Evolutionary conservation across 2,888 invertebrate genomes (phyloP).

Genomic region (Nymphalis c-album): DNA sequence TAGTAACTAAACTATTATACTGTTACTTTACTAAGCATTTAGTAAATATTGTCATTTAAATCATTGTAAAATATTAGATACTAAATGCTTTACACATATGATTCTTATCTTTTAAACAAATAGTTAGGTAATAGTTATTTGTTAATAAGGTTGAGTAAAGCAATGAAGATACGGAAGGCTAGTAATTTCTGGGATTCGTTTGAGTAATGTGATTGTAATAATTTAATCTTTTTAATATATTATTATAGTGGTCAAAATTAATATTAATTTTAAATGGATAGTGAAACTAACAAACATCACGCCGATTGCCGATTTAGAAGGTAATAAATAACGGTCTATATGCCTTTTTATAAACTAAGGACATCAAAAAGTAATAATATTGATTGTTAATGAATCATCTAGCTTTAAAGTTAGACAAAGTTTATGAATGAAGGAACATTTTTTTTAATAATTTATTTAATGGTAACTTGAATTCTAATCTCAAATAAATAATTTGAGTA

Average conservation of each 20-base stretch:
- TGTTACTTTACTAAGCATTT: not conserved
- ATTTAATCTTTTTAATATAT: not conserved
- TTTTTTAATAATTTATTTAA: too few species aligned
- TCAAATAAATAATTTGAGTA: too few species aligned
- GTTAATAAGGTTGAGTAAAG: not conserved
- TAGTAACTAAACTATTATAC: too few species aligned
- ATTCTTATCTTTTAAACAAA: constrained; percentile 14
- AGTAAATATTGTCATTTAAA: not conserved
- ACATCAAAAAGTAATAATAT: too few species aligned
- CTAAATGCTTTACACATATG: constrained; percentile 10
- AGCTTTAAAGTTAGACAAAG: too few species aligned
- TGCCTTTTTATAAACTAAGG: not conserved
- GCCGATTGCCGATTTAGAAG: constrained; percentile 7
- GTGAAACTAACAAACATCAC: constrained; percentile 13
- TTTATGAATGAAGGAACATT: too few species aligned
- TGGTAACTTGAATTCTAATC: too few species aligned
- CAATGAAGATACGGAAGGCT: constrained; percentile 13
- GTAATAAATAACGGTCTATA: not conserved
- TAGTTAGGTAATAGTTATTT: not conserved
- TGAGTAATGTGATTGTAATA: not conserved
- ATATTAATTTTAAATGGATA: not conserved
- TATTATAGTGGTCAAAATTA: not conserved
- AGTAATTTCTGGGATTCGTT: constrained; percentile 4
- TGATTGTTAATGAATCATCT: too few species aligned
- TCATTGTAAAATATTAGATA: not conserved